Conservation (phyloP, 2,113 vertebrate species). For the Elachura formosa region DNA sequence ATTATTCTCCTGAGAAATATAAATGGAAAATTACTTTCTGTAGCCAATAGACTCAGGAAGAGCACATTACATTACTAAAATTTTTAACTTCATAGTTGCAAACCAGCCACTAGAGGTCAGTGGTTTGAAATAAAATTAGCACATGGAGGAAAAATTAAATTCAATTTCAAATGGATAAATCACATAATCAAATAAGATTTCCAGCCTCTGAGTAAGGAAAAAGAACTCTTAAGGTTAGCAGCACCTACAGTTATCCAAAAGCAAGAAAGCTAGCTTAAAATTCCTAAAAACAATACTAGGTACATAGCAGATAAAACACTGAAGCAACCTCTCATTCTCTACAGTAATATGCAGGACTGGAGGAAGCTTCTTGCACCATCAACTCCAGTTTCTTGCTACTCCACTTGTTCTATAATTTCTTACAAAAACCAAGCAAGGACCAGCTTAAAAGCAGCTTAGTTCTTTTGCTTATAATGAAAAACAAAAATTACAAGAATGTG, state of each 20-base stretch:
- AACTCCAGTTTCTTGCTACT: neutral
- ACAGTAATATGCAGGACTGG: neutral
- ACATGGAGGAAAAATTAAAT: neutral
- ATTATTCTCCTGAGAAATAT: neutral
- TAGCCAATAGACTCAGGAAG: neutral
- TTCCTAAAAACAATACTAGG: neutral
- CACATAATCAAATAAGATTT: neutral
- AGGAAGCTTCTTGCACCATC: neutral
- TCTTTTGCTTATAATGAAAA: neutral
- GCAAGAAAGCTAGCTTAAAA: neutral
- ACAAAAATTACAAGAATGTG: neutral
- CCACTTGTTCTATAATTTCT: neutral
- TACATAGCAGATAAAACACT: neutral
- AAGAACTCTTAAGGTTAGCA: neutral
- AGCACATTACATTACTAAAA: neutral
- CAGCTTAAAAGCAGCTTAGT: neutral
- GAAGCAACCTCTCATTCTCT: neutral
- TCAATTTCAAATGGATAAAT: neutral
- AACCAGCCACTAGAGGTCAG: constrained; percentile 38
- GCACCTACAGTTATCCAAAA: neutral
- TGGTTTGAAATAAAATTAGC: neutral
- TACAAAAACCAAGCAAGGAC: neutral
- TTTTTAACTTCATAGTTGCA: neutral
- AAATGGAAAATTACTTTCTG: neutral
- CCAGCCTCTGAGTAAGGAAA: neutral